phyloP scores from a whole-genome alignment of 2,113 vertebrate species.

The Halichoerus grypus region DNA sequence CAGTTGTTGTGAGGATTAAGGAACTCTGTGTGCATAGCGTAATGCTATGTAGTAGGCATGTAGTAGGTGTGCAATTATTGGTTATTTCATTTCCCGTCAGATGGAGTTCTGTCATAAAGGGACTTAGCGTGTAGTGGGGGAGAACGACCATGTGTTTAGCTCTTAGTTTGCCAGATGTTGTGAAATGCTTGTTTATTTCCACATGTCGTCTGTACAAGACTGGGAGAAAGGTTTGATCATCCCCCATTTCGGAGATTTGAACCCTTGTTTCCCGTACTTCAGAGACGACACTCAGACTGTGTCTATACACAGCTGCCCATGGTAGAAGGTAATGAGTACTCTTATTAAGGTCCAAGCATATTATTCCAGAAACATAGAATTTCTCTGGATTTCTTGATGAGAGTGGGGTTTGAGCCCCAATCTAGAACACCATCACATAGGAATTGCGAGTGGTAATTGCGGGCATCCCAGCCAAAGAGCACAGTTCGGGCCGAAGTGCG shows the following conservation, averaged over 20 bases:
- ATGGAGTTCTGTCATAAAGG: neutral
- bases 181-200: neutral
- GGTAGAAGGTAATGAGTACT: neutral
- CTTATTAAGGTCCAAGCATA: neutral
- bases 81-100: neutral
- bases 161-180: neutral
- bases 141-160: neutral
- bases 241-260: neutral
- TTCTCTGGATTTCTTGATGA: neutral
- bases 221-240: neutral
- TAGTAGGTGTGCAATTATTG: neutral
- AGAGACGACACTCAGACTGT: neutral
- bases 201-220: neutral
- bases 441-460: neutral
- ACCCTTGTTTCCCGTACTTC: neutral
- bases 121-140: neutral
- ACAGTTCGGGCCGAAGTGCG: no score
- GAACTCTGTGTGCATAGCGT: accelerated
- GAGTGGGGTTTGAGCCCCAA: neutral
- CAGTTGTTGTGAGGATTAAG: neutral
- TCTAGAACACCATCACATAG: neutral
- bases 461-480: neutral
- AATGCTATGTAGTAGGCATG: neutral
- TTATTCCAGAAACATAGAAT: neutral
- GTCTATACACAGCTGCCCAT: accelerated